Percentiles rank a stretch among this genome's conserved stretches.
Conservation (phyloP, 30 jellyfish, hydroid and myxozoan genomes). For the Euphysa ruthae region DNA sequence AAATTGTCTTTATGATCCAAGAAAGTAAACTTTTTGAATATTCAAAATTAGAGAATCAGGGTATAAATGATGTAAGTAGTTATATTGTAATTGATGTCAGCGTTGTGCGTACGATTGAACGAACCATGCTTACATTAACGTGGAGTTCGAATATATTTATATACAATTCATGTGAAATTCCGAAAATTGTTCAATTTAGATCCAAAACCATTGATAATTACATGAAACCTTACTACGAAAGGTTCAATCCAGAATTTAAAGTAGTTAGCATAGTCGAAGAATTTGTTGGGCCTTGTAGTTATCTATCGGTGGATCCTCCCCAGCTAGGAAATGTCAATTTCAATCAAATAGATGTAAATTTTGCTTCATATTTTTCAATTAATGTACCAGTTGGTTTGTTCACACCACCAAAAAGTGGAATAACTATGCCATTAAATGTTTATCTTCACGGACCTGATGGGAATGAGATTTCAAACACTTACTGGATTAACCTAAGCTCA, state of each 20-base stretch:
- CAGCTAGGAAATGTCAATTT: constrained; percentile 1
- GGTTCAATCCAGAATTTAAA: constrained; percentile 41
- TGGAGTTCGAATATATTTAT: constrained; percentile 42
- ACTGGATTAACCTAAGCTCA: constrained; percentile 16
- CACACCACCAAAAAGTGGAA: constrained; percentile 51
- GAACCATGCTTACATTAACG: constrained; percentile 18
- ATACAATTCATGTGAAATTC: constrained; percentile 29
- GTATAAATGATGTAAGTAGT: not conserved
- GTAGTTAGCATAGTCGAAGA: constrained; percentile 3
- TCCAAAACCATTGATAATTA: constrained; percentile 22
- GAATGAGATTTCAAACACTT: not conserved
- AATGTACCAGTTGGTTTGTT: constrained; percentile 30
- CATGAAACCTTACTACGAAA: constrained; percentile 10
- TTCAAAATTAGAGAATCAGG: constrained; percentile 6
- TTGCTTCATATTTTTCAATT: constrained; percentile 39
- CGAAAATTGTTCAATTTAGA: constrained; percentile 34
- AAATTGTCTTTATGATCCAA: constrained; percentile 44
- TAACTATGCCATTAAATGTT: constrained; percentile 39
- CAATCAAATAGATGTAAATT: constrained; percentile 3
- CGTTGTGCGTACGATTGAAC: constrained; percentile 13
- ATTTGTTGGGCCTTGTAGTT: constrained; percentile 29
- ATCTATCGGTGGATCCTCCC: constrained; percentile 56
- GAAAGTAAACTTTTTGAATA: not conserved
- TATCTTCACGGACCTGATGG: constrained; percentile 12
- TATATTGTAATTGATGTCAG: not conserved